Conservation (phyloP, 2,797 vertebrate genomes). For the Platyrinchus mystaceus region DNA sequence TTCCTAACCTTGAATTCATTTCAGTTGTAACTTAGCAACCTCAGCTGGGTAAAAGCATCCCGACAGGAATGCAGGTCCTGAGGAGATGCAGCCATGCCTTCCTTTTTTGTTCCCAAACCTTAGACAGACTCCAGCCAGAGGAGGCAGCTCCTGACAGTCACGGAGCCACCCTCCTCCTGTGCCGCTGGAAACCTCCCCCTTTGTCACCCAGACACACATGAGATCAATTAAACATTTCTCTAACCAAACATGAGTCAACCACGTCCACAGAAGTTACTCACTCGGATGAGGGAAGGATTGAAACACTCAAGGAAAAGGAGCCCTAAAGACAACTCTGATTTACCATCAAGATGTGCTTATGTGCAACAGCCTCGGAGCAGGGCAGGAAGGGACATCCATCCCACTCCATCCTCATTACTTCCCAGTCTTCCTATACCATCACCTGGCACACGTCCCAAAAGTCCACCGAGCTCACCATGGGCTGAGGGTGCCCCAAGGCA, state of each 20-base stretch:
- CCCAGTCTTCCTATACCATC: background rate
- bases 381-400: background rate
- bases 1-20: background rate
- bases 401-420: background rate
- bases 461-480: rapidly evolving
- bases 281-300: background rate
- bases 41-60: background rate
- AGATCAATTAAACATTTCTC: background rate
- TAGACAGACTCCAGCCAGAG: background rate
- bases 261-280: background rate
- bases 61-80: background rate
- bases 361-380: background rate
- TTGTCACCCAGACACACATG: background rate
- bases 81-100: background rate
- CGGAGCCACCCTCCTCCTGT: background rate
- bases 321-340: background rate
- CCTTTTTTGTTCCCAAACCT: background rate
- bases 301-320: background rate
- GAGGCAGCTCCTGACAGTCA: background rate
- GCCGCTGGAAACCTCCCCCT: background rate
- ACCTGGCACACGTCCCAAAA: background rate
- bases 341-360: background rate
- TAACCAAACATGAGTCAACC: background rate
- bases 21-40: conserved; percentile 24
- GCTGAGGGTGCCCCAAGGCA: background rate